phyloP scores from a whole-genome alignment of 64 coral and sea anemone species.

The Pocillopora damicornis region DNA sequence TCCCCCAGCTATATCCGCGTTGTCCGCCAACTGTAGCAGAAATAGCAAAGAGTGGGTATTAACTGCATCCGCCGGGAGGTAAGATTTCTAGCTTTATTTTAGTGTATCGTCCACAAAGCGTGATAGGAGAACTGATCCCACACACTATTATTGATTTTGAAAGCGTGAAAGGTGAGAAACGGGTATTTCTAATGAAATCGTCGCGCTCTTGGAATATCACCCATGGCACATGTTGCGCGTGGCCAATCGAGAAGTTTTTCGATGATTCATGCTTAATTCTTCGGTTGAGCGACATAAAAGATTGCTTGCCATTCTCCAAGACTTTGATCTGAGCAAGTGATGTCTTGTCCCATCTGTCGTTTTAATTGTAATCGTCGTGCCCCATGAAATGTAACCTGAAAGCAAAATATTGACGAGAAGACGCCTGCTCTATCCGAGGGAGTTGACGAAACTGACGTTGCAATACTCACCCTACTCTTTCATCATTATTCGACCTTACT shows the following conservation, averaged over 20 bases:
- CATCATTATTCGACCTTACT: background rate
- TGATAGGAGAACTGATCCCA: background rate
- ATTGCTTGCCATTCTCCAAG: background rate
- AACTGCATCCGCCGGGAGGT: background rate
- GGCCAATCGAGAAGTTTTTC: conserved; percentile 6
- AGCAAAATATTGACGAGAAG: conserved; percentile 18
- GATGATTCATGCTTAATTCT: conserved; percentile 20
- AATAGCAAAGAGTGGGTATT: background rate
- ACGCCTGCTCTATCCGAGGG: background rate
- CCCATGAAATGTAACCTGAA: background rate
- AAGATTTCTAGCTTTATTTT: background rate
- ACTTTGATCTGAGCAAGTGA: background rate
- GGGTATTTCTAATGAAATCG: background rate
- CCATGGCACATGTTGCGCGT: conserved; percentile 38
- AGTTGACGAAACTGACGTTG: conserved; percentile 2
- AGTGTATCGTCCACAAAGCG: background rate
- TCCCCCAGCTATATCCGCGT: background rate
- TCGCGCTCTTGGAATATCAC: conserved; percentile 8
- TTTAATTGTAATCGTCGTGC: background rate
- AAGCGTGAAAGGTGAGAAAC: background rate
- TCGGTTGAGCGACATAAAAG: background rate
- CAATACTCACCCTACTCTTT: background rate
- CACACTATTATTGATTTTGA: background rate
- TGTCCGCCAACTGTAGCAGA: background rate
- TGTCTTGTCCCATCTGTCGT: background rate